Evolutionary conservation across 1,140 invertebrate genomes (phyloP).

Genomic region (Agraylea sexmaculata): DNA sequence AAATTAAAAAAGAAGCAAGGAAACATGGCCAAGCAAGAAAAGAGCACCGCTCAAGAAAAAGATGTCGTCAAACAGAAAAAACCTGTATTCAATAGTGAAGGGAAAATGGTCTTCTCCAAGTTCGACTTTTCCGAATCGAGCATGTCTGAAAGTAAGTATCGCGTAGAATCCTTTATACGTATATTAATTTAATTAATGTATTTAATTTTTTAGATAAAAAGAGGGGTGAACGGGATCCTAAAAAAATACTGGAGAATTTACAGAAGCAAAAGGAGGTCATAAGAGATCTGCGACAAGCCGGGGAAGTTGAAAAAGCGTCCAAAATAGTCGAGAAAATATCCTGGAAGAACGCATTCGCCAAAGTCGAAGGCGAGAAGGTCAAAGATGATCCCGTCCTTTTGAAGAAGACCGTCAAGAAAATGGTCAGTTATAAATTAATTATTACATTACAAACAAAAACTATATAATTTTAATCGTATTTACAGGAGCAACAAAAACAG

Average conservation of each 20-base stretch:
- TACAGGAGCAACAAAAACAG: conserved; percentile 51
- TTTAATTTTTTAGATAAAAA: conserved; percentile 14
- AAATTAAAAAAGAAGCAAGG: not conserved
- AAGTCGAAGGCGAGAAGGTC: conserved; percentile 67
- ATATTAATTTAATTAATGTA: conserved; percentile 4
- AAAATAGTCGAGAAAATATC: conserved; percentile 54
- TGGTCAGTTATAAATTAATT: conserved; percentile 23
- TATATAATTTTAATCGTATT: conserved; percentile 5
- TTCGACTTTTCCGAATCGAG: conserved; percentile 63
- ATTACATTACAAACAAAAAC: not conserved
- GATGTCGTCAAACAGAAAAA: conserved; percentile 40
- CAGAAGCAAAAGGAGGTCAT: conserved; percentile 60
- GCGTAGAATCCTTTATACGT: conserved; percentile 2
- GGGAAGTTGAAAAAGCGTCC: conserved; percentile 50
- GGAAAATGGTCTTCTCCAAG: conserved; percentile 73
- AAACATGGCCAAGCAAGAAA: conserved; percentile 9
- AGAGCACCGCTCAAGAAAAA: conserved; percentile 17
- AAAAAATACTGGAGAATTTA: conserved; percentile 56
- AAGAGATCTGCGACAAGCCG: conserved; percentile 44
- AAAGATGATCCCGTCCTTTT: conserved; percentile 70
- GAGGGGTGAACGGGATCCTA: conserved; percentile 51
- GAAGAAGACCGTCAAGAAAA: conserved; percentile 65
- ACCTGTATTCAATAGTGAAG: conserved; percentile 63
- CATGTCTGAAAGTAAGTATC: conserved; percentile 30
- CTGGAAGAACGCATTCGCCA: conserved; percentile 64